phyloP scores from a whole-genome alignment of 1,140 invertebrate species.

The Orius laevigatus region DNA sequence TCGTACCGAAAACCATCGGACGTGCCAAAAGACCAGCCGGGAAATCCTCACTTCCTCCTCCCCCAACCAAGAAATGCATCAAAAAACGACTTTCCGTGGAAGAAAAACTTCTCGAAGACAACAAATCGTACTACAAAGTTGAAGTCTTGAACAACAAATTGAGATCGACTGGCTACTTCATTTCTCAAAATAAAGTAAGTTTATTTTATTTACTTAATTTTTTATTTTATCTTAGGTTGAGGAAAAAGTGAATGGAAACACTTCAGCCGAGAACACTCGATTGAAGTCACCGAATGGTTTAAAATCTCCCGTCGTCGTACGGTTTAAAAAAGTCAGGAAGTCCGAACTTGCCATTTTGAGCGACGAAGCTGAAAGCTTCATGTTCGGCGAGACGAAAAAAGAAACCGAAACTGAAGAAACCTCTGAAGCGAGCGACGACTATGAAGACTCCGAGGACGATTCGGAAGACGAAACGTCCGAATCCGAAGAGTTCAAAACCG shows the following conservation, averaged over 20 bases:
- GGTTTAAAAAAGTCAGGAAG: slow-evolving; percentile 40
- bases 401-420: slow-evolving; percentile 16
- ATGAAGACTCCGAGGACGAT: background rate
- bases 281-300: no score
- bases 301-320: slow-evolving; percentile 39
- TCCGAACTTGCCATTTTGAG: slow-evolving; percentile 56
- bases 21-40: no score
- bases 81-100: slow-evolving; percentile 35
- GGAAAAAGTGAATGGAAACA: slow-evolving; percentile 13
- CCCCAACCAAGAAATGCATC: background rate
- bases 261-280: slow-evolving; percentile 1
- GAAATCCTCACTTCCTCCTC: background rate
- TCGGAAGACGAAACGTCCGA: background rate
- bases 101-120: slow-evolving; percentile 38
- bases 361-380: slow-evolving; percentile 66
- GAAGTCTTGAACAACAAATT: slow-evolving; percentile 52
- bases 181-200: slow-evolving; percentile 21
- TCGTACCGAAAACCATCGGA: background rate
- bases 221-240: slow-evolving; percentile 2
- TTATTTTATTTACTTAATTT: background rate
- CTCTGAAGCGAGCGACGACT: background rate
- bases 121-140: slow-evolving; percentile 53
- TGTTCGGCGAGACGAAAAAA: slow-evolving; percentile 50
- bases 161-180: slow-evolving; percentile 37
- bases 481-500: no score